Conservation (phyloP, 2,113 vertebrate genomes). For the Pelobates fuscus region DNA sequence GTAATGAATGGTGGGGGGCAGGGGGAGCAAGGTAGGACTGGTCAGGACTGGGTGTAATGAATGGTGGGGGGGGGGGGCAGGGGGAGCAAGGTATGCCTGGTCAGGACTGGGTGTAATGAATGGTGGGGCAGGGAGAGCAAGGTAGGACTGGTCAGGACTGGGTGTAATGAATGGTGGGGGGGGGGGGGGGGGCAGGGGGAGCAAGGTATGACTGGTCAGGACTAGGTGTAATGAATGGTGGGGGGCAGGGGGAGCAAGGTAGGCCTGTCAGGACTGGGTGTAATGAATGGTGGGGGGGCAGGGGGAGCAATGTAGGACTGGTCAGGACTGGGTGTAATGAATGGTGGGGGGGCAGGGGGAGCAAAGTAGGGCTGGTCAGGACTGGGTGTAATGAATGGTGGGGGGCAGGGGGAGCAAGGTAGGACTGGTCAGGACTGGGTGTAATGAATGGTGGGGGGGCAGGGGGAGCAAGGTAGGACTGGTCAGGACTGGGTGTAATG, state of each 20-base stretch:
- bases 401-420: neutral
- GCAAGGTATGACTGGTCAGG: no score
- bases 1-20: neutral
- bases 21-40: neutral
- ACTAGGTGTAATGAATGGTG: no score
- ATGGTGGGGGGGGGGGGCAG: neutral
- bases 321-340: no score
- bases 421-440: neutral
- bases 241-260: neutral
- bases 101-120: no score
- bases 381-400: neutral
- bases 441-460: neutral
- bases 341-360: no score
- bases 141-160: no score
- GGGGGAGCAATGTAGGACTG: no score
- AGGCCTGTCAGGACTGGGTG: neutral
- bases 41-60: neutral
- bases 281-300: no score
- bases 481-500: no score
- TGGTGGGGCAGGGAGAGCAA: no score
- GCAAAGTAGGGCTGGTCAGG: neutral
- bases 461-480: neutral
- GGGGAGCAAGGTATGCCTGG: no score
- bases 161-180: no score
- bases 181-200: neutral